Conservation (phyloP, 2,797 vertebrate genomes). For the Distichodus sexfasciatus region DNA sequence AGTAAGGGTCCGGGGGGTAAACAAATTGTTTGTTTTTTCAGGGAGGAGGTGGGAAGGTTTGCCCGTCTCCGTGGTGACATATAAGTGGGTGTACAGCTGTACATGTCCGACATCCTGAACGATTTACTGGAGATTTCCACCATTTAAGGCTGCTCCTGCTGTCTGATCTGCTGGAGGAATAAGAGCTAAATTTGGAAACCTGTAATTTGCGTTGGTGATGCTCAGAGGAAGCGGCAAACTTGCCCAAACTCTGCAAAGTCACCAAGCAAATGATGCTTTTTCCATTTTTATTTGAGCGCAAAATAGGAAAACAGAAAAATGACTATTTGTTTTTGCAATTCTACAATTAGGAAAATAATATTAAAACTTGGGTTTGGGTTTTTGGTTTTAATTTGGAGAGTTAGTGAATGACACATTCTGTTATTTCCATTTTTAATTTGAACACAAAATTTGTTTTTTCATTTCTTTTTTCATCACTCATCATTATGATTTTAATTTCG, state of each 20-base stretch:
- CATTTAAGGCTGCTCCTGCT: neutral
- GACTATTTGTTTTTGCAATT: too few relatives aligned
- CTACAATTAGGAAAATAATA: too few relatives aligned
- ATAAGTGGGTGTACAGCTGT: conserved; percentile 24
- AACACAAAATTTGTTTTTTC: too few relatives aligned
- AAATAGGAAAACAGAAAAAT: too few relatives aligned
- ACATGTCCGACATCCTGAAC: conserved; percentile 5
- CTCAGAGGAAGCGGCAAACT: neutral
- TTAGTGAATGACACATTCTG: too few relatives aligned
- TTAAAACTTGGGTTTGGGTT: too few relatives aligned
- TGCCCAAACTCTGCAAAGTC: neutral
- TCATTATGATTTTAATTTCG: too few relatives aligned
- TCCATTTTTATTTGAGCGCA: too few relatives aligned
- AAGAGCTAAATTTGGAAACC: neutral
- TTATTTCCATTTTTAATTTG: too few relatives aligned
- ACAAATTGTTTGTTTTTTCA: too few relatives aligned
- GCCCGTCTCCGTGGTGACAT: conserved; percentile 60
- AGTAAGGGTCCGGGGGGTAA: conserved; percentile 65
- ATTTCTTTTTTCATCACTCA: too few relatives aligned
- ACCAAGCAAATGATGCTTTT: neutral
- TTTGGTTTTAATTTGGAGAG: too few relatives aligned
- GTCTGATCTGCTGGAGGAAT: neutral
- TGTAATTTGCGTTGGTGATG: neutral
- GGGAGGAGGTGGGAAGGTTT: conserved; percentile 67
- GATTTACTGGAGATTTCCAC: conserved; percentile 1